phyloP scores from a whole-genome alignment of 1,140 invertebrate species.

The Calycopis cecrops region DNA sequence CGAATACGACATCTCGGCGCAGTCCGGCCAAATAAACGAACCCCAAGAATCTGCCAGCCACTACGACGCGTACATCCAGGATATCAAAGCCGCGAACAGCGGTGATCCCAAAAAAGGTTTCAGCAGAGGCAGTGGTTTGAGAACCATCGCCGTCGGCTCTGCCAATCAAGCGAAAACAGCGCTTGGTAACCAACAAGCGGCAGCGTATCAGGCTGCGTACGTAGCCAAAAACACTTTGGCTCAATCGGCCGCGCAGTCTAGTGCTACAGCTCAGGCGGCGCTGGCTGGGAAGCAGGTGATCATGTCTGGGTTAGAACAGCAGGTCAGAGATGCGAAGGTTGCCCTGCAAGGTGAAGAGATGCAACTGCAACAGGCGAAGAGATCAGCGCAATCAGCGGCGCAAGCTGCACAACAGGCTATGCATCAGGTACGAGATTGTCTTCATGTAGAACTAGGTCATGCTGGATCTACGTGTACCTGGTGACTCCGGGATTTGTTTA shows the following conservation, averaged over 20 bases:
- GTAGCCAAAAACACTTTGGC: conserved; percentile 83
- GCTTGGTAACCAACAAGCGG: conserved; percentile 79
- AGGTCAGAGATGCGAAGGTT: conserved; percentile 79
- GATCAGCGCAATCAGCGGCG: conserved; percentile 78
- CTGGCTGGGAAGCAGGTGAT: conserved; percentile 82
- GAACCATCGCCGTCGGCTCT: conserved; percentile 76
- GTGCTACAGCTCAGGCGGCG: conserved; percentile 81
- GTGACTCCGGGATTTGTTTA: no score
- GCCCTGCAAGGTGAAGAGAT: conserved; percentile 79
- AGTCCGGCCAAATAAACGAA: conserved; percentile 36
- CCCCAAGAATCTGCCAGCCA: conserved; percentile 57
- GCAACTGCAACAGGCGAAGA: conserved; percentile 80
- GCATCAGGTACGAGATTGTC: conserved; percentile 74
- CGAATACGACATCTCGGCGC: conserved; percentile 49
- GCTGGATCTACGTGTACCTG: no score
- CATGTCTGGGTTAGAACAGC: conserved; percentile 79
- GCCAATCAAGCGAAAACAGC: conserved; percentile 83
- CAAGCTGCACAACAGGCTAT: conserved; percentile 80
- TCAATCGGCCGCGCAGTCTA: conserved; percentile 80
- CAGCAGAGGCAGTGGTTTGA: conserved; percentile 65
- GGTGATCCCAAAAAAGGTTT: conserved; percentile 54
- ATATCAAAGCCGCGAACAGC: conserved; percentile 50
- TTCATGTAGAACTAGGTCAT: neutral
- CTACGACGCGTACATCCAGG: conserved; percentile 64
- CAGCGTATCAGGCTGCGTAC: conserved; percentile 81